Evolutionary conservation across 2,888 invertebrate genomes (phyloP), one percentile per base, ranked within the genome.

Genomic region (Cantharis nigra): DNA sequence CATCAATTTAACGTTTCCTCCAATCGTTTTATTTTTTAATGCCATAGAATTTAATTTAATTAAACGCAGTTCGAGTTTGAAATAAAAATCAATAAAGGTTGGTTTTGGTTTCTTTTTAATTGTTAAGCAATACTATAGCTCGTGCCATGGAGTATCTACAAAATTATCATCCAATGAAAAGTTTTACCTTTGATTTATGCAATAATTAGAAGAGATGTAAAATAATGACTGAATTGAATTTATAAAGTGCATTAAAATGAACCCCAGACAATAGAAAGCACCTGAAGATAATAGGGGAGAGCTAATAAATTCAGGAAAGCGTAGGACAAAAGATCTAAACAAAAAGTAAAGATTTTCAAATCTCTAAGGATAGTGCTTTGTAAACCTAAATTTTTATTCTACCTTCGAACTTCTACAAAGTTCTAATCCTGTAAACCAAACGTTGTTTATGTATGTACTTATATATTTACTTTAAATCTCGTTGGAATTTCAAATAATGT

Each of bases 391-490:
- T 83, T 82, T 81, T 82, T 81, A 82, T 82, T 79, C 80, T 76
- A 71, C 78, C 78, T 76, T 78, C 80, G 70, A 83, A 83, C 80
- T 82, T 82, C 71, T 69, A 26, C 77, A 77, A 82, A 82, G 80
- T 83, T 81, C 83, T 84, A 85, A 85, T 84, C 83, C 83, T 79
- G 81, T 83, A 83, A 82, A 83, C 81, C 82, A 81, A 82, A 82
- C 82, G 80, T 80, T 83, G 82, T 83, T 82, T 83, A 83, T 83
- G 82, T 81, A 82, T 83, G 81, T 83, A 83, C 81, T 82, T 83
- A 83, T 81, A 81, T 81, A 83, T 81, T 83, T 82, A 83, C 81
- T 82, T 80, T 80, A 81, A 83, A 84, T 83, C 84, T 82, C 81
- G 79, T 81, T 80, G 80, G 81, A 83, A 83, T 82, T 84, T 83